Evolutionary conservation across 2,113 vertebrate species (phyloP), one percentile per base, ranked within the genome.

Genomic region (Gorsachius goisagi): DNA sequence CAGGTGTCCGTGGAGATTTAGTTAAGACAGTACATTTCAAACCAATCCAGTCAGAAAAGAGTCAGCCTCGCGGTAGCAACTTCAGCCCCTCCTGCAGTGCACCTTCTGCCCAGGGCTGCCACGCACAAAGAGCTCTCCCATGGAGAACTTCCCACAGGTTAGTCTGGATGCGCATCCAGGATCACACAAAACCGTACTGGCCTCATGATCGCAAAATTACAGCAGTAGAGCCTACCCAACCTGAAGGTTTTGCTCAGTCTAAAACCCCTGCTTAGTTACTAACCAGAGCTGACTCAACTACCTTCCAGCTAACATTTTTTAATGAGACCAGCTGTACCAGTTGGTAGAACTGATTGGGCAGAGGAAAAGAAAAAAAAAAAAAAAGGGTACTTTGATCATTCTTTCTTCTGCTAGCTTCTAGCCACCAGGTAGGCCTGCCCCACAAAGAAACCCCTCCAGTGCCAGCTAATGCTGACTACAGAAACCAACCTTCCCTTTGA

Each of bases 361-460:
- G 27, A 94, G 52, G 64, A 60, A 93, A 80, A 87, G 7, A 11
- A 11, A 41, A 30, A 32, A 64, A 63, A 23, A 37, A 44, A 88
- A 62, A 64, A 58, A n/a, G n/a, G 21, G 1, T 71, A 63, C 39
- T 66, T 41, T 33, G 47, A 58, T 71, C 5, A 5, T 22, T 56
- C 77, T 96, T 96, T 93, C 86, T 97, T 91, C 89, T 90, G 66
- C 62, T 85, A 50, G 62, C 86, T 95, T 89, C 95, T 96, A 85
- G 91, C 91, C 90, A 92, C 91, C 86, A 95, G 90, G 88, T 44
- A 93, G 88, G 84, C 24, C 64, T 88, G 89, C 58, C 85, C 73
- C 74, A 89, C 84, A 93, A 95, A 96, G 85, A 95, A 97, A 96
- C 84, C 95, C 89, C 86, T 97, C 93, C 82, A 47, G 49, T 95